Conservation (phyloP, 2,797 vertebrate species). For the Rhincodon typus region DNA sequence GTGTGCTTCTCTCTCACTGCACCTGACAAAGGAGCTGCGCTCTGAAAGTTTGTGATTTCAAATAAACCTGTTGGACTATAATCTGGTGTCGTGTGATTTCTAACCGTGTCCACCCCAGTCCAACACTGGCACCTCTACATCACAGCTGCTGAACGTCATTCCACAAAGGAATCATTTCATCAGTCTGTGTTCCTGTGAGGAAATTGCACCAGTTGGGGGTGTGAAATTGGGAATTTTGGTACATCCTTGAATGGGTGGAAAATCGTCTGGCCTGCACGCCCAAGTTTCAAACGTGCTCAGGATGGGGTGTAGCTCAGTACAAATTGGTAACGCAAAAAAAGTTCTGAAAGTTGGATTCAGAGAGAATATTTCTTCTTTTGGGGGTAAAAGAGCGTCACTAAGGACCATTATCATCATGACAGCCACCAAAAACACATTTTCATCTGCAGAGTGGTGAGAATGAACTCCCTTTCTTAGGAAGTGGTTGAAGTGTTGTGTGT, state of each 20-base stretch:
- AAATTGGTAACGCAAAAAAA: background rate
- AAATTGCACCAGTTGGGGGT: background rate
- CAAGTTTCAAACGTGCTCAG: background rate
- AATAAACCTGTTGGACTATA: too few species aligned
- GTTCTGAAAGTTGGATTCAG: background rate
- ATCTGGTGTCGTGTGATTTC: too few species aligned
- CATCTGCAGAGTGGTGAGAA: background rate
- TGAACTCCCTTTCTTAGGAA: too few species aligned
- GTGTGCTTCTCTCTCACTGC: too few species aligned
- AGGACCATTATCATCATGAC: background rate
- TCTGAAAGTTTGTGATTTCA: too few species aligned
- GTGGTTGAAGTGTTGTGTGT: too few species aligned
- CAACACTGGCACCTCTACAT: too few species aligned
- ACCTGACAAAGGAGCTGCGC: too few species aligned
- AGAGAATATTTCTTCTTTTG: background rate
- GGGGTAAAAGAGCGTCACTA: too few species aligned
- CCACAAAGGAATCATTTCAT: background rate
- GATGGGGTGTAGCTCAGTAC: background rate
- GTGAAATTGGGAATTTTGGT: background rate
- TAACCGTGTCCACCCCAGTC: too few species aligned
- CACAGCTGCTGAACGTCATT: background rate
- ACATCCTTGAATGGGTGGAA: background rate
- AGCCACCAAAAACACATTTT: background rate
- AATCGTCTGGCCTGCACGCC: background rate
- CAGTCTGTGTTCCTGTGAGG: background rate